Evolutionary conservation across 1,140 invertebrate species (phyloP).

Genomic region (Cherax destructor): DNA sequence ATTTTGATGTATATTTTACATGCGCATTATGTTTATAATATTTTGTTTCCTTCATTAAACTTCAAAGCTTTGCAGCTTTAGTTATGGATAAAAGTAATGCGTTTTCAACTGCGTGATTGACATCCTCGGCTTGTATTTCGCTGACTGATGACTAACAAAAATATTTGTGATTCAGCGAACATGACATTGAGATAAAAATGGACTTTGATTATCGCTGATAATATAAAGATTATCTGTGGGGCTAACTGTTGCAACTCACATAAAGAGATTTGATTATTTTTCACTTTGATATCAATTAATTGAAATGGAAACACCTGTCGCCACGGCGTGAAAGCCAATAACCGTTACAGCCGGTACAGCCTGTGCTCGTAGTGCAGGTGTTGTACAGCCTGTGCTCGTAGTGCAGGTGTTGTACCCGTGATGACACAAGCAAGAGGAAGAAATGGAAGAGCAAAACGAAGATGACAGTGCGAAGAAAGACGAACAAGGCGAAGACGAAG

Average conservation of each 20-base stretch:
- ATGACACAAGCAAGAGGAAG: too few relatives aligned
- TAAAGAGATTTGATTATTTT: constrained; percentile 24
- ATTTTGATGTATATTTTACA: constrained; percentile 8
- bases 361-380: too few relatives aligned
- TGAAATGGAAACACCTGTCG: constrained; percentile 39
- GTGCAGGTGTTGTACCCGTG: too few relatives aligned
- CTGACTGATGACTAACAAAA: constrained; percentile 9
- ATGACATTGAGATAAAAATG: not conserved
- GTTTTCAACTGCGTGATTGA: constrained; percentile 21
- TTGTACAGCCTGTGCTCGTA: too few relatives aligned
- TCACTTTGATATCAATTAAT: not conserved
- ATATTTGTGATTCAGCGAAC: constrained; percentile 24
- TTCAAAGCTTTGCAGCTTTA: constrained; percentile 14
- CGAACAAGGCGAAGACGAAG: too few relatives aligned
- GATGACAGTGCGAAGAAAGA: too few relatives aligned
- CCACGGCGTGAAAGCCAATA: too few relatives aligned
- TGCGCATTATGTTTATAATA: not conserved
- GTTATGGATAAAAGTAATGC: constrained; percentile 27
- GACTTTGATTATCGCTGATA: constrained; percentile 26
- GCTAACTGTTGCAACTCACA: not conserved
- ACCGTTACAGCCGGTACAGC: too few relatives aligned
- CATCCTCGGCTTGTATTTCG: not conserved
- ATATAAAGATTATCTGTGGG: constrained; percentile 34
- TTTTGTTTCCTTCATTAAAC: not conserved
- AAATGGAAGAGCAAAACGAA: too few relatives aligned